Percentiles rank a stretch among this genome's conserved stretches.
These are phyloP conservation scores for Thyatira batis DNA, from an alignment of 2,888 invertebrate species.

Conservation along the genomic window DNA sequence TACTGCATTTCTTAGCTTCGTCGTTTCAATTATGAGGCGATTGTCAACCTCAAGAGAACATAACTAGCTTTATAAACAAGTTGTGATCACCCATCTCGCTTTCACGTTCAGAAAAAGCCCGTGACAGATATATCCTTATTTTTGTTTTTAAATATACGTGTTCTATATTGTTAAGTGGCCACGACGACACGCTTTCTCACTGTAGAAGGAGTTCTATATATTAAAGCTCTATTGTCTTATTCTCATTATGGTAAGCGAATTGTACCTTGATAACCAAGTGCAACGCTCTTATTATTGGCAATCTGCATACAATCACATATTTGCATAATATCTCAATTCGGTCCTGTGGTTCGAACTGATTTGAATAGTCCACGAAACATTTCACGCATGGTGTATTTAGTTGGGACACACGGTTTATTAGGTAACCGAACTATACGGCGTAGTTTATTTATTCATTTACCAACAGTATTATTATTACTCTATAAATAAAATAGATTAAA, in stretches of 20 bases:
- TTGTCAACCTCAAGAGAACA: too few relatives aligned
- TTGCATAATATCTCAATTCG: constrained; percentile 82
- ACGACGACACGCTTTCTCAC: neutral
- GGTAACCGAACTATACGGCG: neutral
- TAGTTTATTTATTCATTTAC: too few relatives aligned
- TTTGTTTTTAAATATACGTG: too few relatives aligned
- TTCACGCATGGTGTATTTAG: constrained; percentile 1
- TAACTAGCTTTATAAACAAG: too few relatives aligned
- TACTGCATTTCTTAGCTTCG: too few relatives aligned
- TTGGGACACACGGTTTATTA: neutral
- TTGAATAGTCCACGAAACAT: constrained; percentile 41
- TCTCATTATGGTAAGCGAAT: constrained; percentile 77
- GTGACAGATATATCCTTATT: too few relatives aligned
- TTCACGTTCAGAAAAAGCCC: too few relatives aligned
- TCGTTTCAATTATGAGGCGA: too few relatives aligned
- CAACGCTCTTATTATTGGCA: constrained; percentile 67
- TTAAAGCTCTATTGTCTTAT: constrained; percentile 58
- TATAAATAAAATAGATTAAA: too few relatives aligned
- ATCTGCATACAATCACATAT: constrained; percentile 80
- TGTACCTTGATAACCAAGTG: constrained; percentile 64
- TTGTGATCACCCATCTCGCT: too few relatives aligned
- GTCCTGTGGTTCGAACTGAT: constrained; percentile 60
- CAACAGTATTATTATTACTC: too few relatives aligned
- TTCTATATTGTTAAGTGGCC: too few relatives aligned
- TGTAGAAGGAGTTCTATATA: neutral